Evolutionary conservation across 1,140 invertebrate species (phyloP), one percentile per base, ranked within the genome.

Genomic region (Periplaneta americana): DNA sequence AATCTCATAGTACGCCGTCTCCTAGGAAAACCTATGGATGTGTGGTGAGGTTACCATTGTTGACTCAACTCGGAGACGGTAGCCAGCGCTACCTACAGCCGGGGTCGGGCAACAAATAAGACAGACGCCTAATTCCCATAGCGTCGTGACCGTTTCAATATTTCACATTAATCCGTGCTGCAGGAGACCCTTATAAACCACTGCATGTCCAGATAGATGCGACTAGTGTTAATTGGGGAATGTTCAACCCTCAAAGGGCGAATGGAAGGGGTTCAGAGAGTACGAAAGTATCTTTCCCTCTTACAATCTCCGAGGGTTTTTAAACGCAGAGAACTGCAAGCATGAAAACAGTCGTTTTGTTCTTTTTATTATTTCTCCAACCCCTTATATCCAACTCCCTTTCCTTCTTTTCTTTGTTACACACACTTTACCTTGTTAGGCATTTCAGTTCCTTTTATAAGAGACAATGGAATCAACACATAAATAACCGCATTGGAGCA

Each of bases 401-500:
- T 66, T 28, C n/a, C 28, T 66, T 66, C 48, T 4, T 28, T 8
- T 66, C 6, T 28, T 66, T n/a, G 8, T n/a, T 28, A 48, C 8
- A 48, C 17, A 48, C 18, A 36, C 31, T 77, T 33, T 77, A 17
- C 75, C 75, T 77, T 77, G 75, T 77, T 77, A 77, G 75, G 8
- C 5, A 28, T 18, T 34, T 77, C 75, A 6, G 32, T 77, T n/a
- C 48, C 48, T 66, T 66, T 66, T 66, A 66, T 66, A 28, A 66
- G 48, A 66, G 48, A 66, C 48, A 66, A 33, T 33, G 75, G 75
- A 33, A 33, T 77, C 75, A 77, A 77, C 75, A 77, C 75, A 77
- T 77, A 77, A 77, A 77, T 77, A 77, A 77, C 75, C 75, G 15
- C 75, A 77, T 33, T 77, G 31, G 17, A 77, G 31, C n/a, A 77